Conservation (phyloP, 2,888 invertebrate species). For the Drosophila leonis region DNA sequence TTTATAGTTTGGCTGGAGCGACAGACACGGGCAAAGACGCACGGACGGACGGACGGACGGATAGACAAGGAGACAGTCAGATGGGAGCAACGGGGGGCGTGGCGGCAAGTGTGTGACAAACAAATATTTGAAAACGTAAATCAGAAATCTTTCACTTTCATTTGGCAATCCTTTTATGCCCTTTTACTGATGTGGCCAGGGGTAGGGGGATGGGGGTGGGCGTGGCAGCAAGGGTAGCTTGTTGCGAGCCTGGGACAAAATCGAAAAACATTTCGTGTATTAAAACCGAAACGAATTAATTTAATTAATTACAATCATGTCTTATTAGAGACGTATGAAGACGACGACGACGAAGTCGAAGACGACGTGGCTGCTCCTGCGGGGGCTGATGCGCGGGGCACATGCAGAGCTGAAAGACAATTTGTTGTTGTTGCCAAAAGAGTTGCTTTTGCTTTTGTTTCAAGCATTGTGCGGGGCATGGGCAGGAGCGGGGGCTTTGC, state of each 20-base stretch:
- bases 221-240: constrained; percentile 14
- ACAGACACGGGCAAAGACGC: constrained; percentile 12
- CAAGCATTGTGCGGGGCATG: constrained; percentile 53
- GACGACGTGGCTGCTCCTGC: constrained; percentile 17
- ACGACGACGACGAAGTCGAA: constrained; percentile 59
- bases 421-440: constrained; percentile 41
- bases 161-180: constrained; percentile 78
- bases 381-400: background rate
- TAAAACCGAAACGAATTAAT: constrained; percentile 86
- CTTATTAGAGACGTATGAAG: constrained; percentile 84
- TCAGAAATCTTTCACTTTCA: constrained; percentile 80
- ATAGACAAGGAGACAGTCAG: background rate
- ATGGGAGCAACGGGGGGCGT: background rate
- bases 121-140: constrained; percentile 80
- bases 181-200: constrained; percentile 14
- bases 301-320: constrained; percentile 86
- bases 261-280: constrained; percentile 84
- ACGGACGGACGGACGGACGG: constrained; percentile 2
- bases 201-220: background rate
- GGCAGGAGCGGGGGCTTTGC: background rate
- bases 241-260: constrained; percentile 60
- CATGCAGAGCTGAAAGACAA: constrained; percentile 22
- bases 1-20: constrained; percentile 72
- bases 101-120: constrained; percentile 72
- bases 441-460: constrained; percentile 69